phyloP scores from a whole-genome alignment of 2,888 invertebrate species.

The Cacoxenus indagator region DNA sequence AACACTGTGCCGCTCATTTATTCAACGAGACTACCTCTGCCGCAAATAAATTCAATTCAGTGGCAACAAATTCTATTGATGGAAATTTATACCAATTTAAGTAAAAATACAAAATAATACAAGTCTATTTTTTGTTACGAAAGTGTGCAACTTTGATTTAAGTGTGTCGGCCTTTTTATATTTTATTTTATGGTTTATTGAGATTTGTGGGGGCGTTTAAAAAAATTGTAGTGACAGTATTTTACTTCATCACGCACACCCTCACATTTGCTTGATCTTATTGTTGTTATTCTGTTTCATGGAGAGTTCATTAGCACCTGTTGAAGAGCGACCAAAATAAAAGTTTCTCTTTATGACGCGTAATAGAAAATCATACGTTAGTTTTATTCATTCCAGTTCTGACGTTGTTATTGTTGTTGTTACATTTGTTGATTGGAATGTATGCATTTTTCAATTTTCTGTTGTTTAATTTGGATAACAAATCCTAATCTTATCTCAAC shows the following conservation, averaged over 20 bases:
- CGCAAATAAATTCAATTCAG: constrained; percentile 5
- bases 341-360: background rate
- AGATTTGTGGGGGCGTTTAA: background rate
- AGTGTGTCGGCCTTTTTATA: background rate
- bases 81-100: constrained; percentile 4
- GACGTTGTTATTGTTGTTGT: background rate
- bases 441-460: too few species aligned
- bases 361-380: background rate
- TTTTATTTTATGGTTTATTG: background rate
- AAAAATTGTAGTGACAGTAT: too few species aligned
- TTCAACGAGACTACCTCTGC: too few species aligned
- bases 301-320: background rate
- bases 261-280: too few species aligned
- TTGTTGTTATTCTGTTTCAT: background rate
- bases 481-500: too few species aligned
- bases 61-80: background rate
- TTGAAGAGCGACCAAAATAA: too few species aligned
- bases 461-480: too few species aligned
- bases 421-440: background rate
- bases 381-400: background rate
- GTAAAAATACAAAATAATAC: background rate
- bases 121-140: background rate
- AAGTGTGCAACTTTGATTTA: background rate
- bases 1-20: background rate
- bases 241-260: background rate